A percentile compares a stretch with the other conserved stretches of the same genome.
These are phyloP conservation scores for Graptemys geographica DNA, from an alignment of 2,797 vertebrate species.

Conservation along the genomic window DNA sequence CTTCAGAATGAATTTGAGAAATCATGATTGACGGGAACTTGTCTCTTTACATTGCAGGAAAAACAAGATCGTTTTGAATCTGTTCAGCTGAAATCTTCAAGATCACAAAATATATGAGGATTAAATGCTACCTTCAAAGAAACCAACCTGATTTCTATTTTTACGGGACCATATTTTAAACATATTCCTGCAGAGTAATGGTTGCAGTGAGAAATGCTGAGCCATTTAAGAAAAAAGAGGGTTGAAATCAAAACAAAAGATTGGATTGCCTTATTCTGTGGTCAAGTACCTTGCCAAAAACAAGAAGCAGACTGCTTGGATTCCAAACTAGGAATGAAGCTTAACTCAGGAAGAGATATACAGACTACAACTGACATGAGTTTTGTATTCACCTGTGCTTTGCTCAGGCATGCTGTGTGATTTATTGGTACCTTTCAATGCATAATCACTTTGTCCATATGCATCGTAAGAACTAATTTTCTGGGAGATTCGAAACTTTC, in stretches of 20 bases:
- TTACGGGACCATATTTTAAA: slow-evolving; percentile 75
- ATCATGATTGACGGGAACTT: neutral
- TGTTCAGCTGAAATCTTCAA: slow-evolving; percentile 94
- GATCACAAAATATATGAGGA: slow-evolving; percentile 87
- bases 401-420: slow-evolving; percentile 74
- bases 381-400: slow-evolving; percentile 73
- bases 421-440: slow-evolving; percentile 74
- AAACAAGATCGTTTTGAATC: slow-evolving; percentile 93
- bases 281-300: slow-evolving; percentile 81
- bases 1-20: neutral
- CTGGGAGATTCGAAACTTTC: slow-evolving; percentile 52
- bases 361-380: slow-evolving; percentile 69
- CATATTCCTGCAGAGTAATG: slow-evolving; percentile 70
- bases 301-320: slow-evolving; percentile 66
- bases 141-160: slow-evolving; percentile 76
- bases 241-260: slow-evolving; percentile 61
- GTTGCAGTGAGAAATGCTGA: slow-evolving; percentile 66
- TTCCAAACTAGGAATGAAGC: slow-evolving; percentile 78
- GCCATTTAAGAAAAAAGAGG: slow-evolving; percentile 55
- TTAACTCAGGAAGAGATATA: slow-evolving; percentile 85
- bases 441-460: slow-evolving; percentile 36
- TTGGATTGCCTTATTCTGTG: slow-evolving; percentile 80
- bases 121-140: slow-evolving; percentile 74
- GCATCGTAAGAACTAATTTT: slow-evolving; percentile 55
- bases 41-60: slow-evolving; percentile 82